Evolutionary conservation across 2,888 invertebrate genomes (phyloP).

Genomic region (Smittia sp.): DNA sequence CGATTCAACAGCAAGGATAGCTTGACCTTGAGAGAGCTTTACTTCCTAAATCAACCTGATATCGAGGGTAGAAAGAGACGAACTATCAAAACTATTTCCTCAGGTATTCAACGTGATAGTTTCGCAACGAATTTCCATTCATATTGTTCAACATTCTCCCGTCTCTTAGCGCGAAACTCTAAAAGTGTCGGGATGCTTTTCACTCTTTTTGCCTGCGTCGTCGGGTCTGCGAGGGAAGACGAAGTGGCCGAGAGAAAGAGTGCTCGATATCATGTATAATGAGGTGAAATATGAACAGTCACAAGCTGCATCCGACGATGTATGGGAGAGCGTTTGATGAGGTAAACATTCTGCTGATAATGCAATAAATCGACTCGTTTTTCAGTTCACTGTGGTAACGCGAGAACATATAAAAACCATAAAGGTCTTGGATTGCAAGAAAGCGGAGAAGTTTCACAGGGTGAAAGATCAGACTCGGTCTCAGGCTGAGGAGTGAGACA

Average conservation of each 20-base stretch:
- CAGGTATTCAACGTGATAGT: no score
- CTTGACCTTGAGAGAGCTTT: no score
- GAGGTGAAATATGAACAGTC: constrained; percentile 8
- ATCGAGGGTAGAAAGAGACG: no score
- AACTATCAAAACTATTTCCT: no score
- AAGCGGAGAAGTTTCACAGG: not conserved
- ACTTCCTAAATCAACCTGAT: no score
- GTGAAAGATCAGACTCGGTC: not conserved
- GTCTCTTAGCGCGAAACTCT: no score
- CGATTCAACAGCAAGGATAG: no score
- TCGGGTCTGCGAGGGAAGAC: no score
- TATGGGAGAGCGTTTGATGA: not conserved
- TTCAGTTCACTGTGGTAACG: constrained; percentile 16
- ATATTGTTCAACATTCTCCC: no score
- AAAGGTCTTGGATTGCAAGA: not conserved
- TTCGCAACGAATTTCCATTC: no score
- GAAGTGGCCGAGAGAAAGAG: not conserved
- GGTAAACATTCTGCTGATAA: not conserved
- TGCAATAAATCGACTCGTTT: constrained; percentile 25
- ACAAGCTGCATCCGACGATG: not conserved
- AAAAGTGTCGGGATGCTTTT: no score
- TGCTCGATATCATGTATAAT: not conserved
- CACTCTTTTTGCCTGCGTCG: no score
- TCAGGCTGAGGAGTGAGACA: not conserved
- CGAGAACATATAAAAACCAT: constrained; percentile 28